Evolutionary conservation across 2,113 vertebrate genomes (phyloP), one percentile per base, ranked within the genome.

Genomic region (Colinus virginianus): DNA sequence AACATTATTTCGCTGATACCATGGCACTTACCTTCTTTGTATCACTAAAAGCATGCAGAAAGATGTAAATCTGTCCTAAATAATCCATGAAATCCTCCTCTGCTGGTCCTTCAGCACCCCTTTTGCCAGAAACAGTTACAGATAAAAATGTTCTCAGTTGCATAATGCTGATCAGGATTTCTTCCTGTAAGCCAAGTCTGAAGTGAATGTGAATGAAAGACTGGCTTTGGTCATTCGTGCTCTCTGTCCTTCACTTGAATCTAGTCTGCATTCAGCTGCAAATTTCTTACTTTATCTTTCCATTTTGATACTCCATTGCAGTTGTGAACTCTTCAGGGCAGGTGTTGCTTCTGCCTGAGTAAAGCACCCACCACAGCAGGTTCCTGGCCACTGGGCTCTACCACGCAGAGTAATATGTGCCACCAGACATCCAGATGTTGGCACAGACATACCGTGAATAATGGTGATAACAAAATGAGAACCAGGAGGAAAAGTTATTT

Each of bases 401-500:
- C 46, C 34, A 58, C 59, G 1, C 1, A 18, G 45, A n/a, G 15
- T 38, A 40, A 68, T 11, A 15, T 8, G 20, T 26, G 20, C 22
- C 34, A 74, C 32, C 51, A 90, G 32, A 45, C 53, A 43, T n/a
- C 46, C 69, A 90, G 69, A 20, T 63, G 28, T 56, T 32, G 80
- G 43, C 77, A 70, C 1, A 7, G 42, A 45, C 0, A 0, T 43
- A 17, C 56, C 59, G 56, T 70, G 56, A 76, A 23, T 67, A 42
- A 61, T 28, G 20, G 30, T 26, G 46, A 51, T 2, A 51, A n/a
- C 69, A 84, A 70, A 88, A 49, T 48, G 34, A 76, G 84, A 89
- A 75, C 17, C 32, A 53, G 22, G 30, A 88, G 46, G n/a, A 71
- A 53, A 63, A 78, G 26, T 66, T 63, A 42, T 34, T 91, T 56